Percentiles rank a stretch among this genome's conserved stretches.
phyloP scores from a whole-genome alignment of 2,797 vertebrate species.

The Distichodus sexfasciatus region DNA sequence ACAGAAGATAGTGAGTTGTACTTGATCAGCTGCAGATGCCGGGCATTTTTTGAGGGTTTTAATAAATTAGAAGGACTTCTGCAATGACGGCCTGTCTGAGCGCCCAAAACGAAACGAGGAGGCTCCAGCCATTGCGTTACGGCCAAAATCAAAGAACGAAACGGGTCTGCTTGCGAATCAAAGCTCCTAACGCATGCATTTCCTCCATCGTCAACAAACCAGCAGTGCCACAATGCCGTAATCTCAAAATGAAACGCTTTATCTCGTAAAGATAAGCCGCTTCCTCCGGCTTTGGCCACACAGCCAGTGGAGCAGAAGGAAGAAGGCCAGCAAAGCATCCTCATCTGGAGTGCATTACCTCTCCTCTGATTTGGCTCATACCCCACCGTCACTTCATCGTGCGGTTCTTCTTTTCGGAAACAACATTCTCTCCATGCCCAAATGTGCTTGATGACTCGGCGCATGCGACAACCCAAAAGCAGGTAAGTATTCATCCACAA shows the following conservation, averaged over 20 bases:
- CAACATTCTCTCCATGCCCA: background rate
- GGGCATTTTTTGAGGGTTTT: background rate
- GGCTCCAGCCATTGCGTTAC: background rate
- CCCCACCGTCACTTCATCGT: slow-evolving; percentile 49
- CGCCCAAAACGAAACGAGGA: background rate
- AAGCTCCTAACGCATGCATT: background rate
- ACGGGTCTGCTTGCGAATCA: background rate
- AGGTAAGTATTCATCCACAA: background rate
- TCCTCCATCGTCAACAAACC: background rate
- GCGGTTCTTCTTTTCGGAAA: slow-evolving; percentile 24
- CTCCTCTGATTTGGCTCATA: slow-evolving; percentile 46
- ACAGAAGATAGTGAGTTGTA: background rate
- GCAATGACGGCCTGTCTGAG: background rate
- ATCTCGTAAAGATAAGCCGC: background rate
- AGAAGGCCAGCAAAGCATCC: slow-evolving; percentile 50
- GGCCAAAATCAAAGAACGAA: background rate
- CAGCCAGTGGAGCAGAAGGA: background rate
- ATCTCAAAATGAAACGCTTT: background rate
- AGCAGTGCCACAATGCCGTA: background rate
- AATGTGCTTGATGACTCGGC: background rate
- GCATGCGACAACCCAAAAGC: background rate
- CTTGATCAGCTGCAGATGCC: background rate
- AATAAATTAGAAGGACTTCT: background rate
- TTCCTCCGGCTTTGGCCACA: slow-evolving; percentile 13
- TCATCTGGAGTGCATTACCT: slow-evolving; percentile 68